Evolutionary conservation across 2,888 invertebrate species (phyloP).

Genomic region (Myopa testacea): DNA sequence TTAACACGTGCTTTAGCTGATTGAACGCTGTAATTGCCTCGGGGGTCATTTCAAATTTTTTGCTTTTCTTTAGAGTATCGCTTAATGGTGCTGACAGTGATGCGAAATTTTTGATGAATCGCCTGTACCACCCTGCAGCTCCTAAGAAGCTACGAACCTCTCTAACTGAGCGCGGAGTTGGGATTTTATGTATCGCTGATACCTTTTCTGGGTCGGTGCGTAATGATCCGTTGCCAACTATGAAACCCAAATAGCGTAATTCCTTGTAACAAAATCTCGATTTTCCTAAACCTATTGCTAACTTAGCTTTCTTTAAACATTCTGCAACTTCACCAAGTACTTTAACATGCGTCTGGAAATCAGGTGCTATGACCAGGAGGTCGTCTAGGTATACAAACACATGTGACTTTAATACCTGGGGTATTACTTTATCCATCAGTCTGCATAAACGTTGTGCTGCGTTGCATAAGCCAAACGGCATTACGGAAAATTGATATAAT

Average conservation of each 20-base stretch:
- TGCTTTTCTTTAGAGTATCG: slow-evolving; percentile 27
- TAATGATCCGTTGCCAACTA: not conserved
- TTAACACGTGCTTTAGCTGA: not conserved
- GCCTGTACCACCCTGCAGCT: slow-evolving; percentile 12
- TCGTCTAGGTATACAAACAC: no score
- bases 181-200: no score
- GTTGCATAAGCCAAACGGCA: no score
- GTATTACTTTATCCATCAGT: no score
- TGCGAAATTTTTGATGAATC: slow-evolving; percentile 19
- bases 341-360: no score
- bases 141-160: not conserved
- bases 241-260: not conserved
- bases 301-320: not conserved
- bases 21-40: slow-evolving; percentile 30
- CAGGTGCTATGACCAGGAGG: no score
- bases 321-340: not conserved
- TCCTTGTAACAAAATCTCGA: not conserved
- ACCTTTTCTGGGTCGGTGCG: no score
- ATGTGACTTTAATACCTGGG: no score
- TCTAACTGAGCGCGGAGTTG: no score
- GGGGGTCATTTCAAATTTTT: slow-evolving; percentile 6
- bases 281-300: not conserved
- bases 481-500: no score
- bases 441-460: no score
- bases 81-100: slow-evolving; percentile 17